Evolutionary conservation across 1,140 invertebrate genomes (phyloP).

Genomic region (Eumaeus atala): DNA sequence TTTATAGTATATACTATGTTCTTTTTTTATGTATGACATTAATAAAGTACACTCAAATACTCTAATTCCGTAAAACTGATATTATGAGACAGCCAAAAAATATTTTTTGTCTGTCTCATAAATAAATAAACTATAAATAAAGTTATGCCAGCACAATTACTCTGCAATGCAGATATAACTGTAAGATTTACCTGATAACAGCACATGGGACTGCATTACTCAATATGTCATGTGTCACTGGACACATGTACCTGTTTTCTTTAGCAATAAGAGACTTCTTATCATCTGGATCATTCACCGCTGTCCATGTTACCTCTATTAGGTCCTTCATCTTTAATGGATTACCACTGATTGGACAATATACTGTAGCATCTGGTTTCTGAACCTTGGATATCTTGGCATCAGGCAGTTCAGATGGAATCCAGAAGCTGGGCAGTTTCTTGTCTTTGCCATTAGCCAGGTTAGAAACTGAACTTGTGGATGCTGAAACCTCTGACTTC

Average conservation of each 20-base stretch:
- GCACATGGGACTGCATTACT: slow-evolving; percentile 96
- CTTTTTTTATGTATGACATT: too few species aligned
- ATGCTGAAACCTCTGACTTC: slow-evolving; percentile 25
- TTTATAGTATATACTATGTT: too few species aligned
- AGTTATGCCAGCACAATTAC: too few species aligned
- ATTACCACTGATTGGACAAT: slow-evolving; percentile 94
- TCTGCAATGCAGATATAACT: neutral
- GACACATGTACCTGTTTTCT: slow-evolving; percentile 96
- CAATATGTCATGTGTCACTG: slow-evolving; percentile 96
- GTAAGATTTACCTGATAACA: slow-evolving; percentile 80
- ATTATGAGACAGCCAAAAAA: too few species aligned
- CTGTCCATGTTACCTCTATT: slow-evolving; percentile 94
- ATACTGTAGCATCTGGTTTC: slow-evolving; percentile 94
- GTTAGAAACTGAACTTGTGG: slow-evolving; percentile 61
- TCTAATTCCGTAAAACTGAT: too few species aligned
- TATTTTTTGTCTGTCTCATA: too few species aligned
- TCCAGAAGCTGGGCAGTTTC: slow-evolving; percentile 95
- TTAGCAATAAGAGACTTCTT: slow-evolving; percentile 87
- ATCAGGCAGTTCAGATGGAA: slow-evolving; percentile 94
- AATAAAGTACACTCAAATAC: too few species aligned
- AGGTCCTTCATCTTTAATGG: slow-evolving; percentile 94
- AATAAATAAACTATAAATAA: too few species aligned
- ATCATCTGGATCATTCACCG: slow-evolving; percentile 89
- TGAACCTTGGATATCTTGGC: slow-evolving; percentile 81
- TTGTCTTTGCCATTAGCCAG: slow-evolving; percentile 64